Evolutionary conservation across 2,113 vertebrate species (phyloP), one percentile per base, ranked within the genome.

Genomic region (Columba livia): DNA sequence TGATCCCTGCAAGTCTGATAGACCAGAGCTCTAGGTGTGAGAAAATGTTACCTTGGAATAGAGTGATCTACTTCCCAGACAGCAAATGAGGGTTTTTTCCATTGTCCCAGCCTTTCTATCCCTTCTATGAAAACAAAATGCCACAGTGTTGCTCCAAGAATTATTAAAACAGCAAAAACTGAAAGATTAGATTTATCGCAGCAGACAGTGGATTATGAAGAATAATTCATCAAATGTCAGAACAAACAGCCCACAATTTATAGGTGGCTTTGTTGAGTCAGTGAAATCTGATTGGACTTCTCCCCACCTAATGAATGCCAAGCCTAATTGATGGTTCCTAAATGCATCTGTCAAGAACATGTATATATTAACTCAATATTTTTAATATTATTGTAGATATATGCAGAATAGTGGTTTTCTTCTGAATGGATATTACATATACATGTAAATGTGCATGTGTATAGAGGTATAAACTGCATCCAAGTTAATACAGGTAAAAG

Each of bases 141-240:
- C 95, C 95, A 95, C 70, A 85, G 79, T 73, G 73, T 61, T 94
- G 71, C 96, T 95, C 89, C 7, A 56, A 95, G 94, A 98, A 97
- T 98, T 98, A 98, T 98, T 98, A 98, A 97, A 93, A 98, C 97
- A 96, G 95, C 96, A 91, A 96, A 95, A 67, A 14, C 91, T 94
- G 97, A 97, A 98, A 98, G 97, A 98, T 98, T 96, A 98, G 98
- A 98, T 98, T 98, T 98, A 98, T 98, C 29, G 13, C 94, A 97
- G 95, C 95, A 97, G 95, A 95, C 87, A 88, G 96, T 86, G 97
- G 95, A 98, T 98, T 98, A 98, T 98, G 98, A 98, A 98, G 97
- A 98, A 97, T 97, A 98, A 98, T 98, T 98, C 95, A 98, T 98
- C 98, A 98, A 98, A 98, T 26, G 98, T 98, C 98, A 98, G 96